Conservation (phyloP, 2,113 vertebrate species). For the Ahaetulla prasina region DNA sequence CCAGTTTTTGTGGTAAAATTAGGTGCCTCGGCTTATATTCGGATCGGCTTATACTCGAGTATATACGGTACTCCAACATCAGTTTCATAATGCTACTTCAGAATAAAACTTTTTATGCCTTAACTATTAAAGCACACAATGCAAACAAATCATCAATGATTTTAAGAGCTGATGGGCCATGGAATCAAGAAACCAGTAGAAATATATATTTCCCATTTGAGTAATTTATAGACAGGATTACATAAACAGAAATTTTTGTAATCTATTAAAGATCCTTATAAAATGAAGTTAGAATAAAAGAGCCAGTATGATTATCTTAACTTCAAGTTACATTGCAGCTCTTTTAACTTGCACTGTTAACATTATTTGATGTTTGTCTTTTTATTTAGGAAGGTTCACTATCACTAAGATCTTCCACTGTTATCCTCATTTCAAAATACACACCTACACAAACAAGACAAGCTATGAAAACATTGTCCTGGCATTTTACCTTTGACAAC, state of each 20-base stretch:
- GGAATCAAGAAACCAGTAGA: no score
- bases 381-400: not conserved
- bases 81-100: not conserved
- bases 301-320: not conserved
- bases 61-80: not conserved
- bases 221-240: not conserved
- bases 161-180: not conserved
- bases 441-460: not conserved
- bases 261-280: not conserved
- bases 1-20: no score
- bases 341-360: not conserved
- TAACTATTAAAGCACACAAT: not conserved
- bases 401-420: not conserved
- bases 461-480: not conserved
- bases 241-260: not conserved
- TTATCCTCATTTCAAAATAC: no score
- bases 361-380: not conserved
- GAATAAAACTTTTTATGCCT: not conserved
- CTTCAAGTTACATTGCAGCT: not conserved
- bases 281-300: not conserved
- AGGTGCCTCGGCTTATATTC: no score
- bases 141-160: not conserved
- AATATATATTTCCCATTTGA: not conserved
- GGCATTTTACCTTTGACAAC: constrained; percentile 57
- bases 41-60: no score